Conservation (phyloP, 2,113 vertebrate genomes). For the Cariama cristata region DNA sequence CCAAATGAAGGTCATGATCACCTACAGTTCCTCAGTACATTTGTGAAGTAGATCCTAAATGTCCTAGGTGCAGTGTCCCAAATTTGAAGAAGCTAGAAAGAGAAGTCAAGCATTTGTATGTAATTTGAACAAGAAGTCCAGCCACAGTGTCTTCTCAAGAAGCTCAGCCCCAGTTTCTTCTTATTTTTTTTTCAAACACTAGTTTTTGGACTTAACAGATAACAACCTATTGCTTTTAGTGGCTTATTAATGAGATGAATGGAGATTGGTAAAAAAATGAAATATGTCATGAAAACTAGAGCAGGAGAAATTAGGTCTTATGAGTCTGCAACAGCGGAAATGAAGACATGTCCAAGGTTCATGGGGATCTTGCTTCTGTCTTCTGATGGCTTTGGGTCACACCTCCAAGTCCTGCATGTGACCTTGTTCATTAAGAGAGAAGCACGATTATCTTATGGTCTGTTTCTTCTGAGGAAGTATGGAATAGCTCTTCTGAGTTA, state of each 20-base stretch:
- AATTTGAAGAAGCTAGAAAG: not conserved
- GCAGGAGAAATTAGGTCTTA: not conserved
- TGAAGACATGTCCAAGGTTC: not conserved
- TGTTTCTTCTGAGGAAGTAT: not conserved
- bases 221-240: not conserved
- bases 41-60: not conserved
- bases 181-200: not conserved
- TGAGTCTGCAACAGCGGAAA: not conserved
- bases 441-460: not conserved
- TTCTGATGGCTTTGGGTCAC: not conserved
- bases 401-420: not conserved
- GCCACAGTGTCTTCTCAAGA: not conserved
- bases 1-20: not conserved
- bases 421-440: not conserved
- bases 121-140: not conserved
- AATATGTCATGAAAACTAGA: not conserved
- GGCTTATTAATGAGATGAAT: not conserved
- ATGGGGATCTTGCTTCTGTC: not conserved
- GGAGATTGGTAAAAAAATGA: not conserved
- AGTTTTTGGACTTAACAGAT: not conserved
- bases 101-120: not conserved
- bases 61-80: not conserved
- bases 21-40: not conserved
- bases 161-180: not conserved
- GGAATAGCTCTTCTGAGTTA: not conserved